These are phyloP conservation scores for Sinonovacula constricta DNA, from an alignment of 1,140 invertebrate genomes.

Conservation along the genomic window DNA sequence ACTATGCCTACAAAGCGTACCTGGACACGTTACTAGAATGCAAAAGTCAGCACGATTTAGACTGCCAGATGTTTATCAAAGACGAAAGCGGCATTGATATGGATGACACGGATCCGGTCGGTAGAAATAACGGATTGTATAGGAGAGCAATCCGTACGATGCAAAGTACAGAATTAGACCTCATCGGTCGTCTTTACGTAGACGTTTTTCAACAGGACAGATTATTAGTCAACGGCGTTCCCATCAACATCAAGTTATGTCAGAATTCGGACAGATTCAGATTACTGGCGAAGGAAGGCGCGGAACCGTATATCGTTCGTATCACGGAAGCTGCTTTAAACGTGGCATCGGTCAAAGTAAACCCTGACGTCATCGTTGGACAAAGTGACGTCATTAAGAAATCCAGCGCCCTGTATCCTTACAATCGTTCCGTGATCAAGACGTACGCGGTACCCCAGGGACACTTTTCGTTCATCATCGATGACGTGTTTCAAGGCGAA, in stretches of 20 bases:
- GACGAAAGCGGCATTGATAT: slow-evolving; percentile 17
- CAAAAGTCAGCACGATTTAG: slow-evolving; percentile 13
- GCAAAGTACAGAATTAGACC: slow-evolving; percentile 3
- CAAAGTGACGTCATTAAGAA: neutral
- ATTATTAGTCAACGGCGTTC: slow-evolving; percentile 12
- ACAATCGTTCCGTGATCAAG: slow-evolving; percentile 16
- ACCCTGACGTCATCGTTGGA: neutral
- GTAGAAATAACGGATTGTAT: neutral
- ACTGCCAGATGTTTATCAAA: slow-evolving; percentile 17
- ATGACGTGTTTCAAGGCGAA: slow-evolving; percentile 6
- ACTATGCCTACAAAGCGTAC: slow-evolving; percentile 16
- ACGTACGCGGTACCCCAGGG: slow-evolving; percentile 15
- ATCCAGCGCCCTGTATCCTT: slow-evolving; percentile 11
- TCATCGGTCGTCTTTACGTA: slow-evolving; percentile 3
- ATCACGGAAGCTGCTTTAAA: slow-evolving; percentile 14
- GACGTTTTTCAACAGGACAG: slow-evolving; percentile 14
- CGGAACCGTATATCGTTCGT: neutral
- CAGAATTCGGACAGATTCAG: slow-evolving; percentile 14
- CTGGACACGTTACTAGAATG: slow-evolving; percentile 6
- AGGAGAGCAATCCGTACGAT: neutral
- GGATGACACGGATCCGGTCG: neutral
- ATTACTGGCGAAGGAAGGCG: neutral
- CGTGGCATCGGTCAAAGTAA: slow-evolving; percentile 21
- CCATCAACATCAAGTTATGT: slow-evolving; percentile 12
- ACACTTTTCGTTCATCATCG: slow-evolving; percentile 18